Evolutionary conservation across 2,113 vertebrate genomes (phyloP).

Genomic region (Calypte anna): DNA sequence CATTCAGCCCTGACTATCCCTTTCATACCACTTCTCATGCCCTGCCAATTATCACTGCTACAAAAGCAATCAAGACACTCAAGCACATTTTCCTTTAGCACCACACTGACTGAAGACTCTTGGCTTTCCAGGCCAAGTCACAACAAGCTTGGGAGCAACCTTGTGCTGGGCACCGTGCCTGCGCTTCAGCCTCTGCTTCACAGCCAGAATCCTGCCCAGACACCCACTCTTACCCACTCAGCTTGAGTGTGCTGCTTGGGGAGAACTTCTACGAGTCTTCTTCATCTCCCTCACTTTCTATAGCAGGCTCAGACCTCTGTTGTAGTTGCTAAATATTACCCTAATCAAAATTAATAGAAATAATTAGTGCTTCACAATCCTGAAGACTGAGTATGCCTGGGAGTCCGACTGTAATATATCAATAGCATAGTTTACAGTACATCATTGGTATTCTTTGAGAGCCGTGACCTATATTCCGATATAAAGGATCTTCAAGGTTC

Average conservation of each 20-base stretch:
- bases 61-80: not conserved
- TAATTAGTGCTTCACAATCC: conserved; percentile 1
- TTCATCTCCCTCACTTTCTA: accelerated
- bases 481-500: conserved; percentile 3
- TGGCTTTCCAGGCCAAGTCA: not conserved
- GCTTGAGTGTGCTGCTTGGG: not conserved
- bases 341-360: not conserved
- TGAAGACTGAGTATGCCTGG: not conserved
- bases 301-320: not conserved
- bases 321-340: not conserved
- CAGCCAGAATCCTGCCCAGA: not conserved
- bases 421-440: not conserved
- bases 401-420: conserved; percentile 10
- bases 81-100: too few relatives aligned
- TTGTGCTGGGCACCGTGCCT: not conserved
- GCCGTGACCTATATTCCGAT: not conserved
- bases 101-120: not conserved
- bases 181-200: accelerated
- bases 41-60: accelerated
- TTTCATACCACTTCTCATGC: not conserved
- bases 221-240: accelerated
- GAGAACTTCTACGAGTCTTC: accelerated
- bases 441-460: not conserved
- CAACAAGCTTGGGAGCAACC: not conserved
- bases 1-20: not conserved